A percentile compares a stretch with the other conserved stretches of the same genome.
Conservation (phyloP, 2,113 vertebrate species). For the Mobula birostris region DNA sequence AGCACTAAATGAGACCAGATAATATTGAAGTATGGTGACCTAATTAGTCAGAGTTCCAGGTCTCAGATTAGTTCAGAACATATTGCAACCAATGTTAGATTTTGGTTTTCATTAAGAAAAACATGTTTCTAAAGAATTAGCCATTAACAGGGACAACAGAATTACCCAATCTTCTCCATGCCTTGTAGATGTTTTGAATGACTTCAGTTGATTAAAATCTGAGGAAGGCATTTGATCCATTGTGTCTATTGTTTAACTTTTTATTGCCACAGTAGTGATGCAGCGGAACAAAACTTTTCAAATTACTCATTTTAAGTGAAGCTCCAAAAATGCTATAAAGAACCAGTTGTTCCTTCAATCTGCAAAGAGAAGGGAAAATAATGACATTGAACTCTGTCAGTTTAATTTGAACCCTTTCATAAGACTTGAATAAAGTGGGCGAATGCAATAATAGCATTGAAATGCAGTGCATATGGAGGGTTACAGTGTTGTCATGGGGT, state of each 20-base stretch:
- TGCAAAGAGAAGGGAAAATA: neutral
- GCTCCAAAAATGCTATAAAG: neutral
- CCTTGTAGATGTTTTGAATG: neutral
- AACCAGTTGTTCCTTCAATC: neutral
- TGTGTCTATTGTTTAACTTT: neutral
- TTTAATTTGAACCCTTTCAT: slow-evolving; percentile 9
- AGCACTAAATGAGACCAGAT: neutral
- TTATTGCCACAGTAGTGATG: neutral
- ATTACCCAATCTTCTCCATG: neutral
- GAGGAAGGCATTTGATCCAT: neutral
- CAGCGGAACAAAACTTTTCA: neutral
- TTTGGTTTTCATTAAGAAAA: slow-evolving; percentile 27
- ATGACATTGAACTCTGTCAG: neutral
- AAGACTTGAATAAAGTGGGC: neutral
- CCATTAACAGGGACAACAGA: neutral
- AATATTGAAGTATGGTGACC: neutral
- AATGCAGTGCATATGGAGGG: neutral
- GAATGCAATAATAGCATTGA: neutral
- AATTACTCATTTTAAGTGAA: neutral
- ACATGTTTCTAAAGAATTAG: neutral
- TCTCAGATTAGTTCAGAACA: neutral
- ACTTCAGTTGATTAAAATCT: neutral
- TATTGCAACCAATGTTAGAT: neutral
- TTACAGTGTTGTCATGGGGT: neutral
- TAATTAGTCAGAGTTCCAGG: neutral